Percentiles rank a stretch among this genome's conserved stretches.
These are phyloP conservation scores for Heterotis niloticus DNA, from an alignment of 2,113 vertebrate species.

Conservation along the genomic window DNA sequence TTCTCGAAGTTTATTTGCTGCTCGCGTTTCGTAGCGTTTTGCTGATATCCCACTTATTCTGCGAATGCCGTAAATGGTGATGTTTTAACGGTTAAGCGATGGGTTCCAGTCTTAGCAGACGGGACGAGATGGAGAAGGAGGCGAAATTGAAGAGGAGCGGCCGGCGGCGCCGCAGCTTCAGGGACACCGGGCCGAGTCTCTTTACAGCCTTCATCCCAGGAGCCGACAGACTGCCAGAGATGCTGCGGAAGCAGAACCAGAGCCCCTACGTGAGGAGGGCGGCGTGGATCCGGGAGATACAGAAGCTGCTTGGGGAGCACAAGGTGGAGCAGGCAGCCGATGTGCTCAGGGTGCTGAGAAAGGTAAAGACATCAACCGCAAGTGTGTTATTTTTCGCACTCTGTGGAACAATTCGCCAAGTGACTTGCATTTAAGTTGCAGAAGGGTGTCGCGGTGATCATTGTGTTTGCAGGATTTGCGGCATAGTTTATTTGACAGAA, in stretches of 20 bases:
- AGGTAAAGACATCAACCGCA: constrained; percentile 55
- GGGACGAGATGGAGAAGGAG: constrained; percentile 70
- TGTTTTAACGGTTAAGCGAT: constrained; percentile 48
- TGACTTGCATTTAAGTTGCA: background rate
- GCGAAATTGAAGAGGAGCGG: constrained; percentile 45
- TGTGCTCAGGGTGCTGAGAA: constrained; percentile 72
- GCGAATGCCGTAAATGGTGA: background rate
- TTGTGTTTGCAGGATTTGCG: too few species aligned
- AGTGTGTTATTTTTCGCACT: too few species aligned
- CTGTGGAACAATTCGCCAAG: too few species aligned
- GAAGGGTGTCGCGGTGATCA: too few species aligned
- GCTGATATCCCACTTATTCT: too few species aligned
- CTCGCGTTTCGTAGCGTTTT: too few species aligned
- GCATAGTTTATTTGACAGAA: too few species aligned
- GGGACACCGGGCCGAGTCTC: constrained; percentile 45
- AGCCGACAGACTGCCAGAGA: constrained; percentile 68
- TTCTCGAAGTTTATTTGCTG: background rate
- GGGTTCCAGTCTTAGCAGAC: constrained; percentile 77
- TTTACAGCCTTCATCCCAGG: constrained; percentile 63
- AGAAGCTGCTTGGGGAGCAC: constrained; percentile 62
- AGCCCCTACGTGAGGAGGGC: constrained; percentile 71
- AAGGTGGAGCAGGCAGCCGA: constrained; percentile 70
- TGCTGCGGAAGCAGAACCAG: constrained; percentile 64
- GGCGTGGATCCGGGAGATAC: constrained; percentile 71
- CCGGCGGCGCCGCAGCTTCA: constrained; percentile 38